These are phyloP conservation scores for Hemicrepidius hirtus DNA, from an alignment of 2,888 invertebrate genomes.

Conservation along the genomic window DNA sequence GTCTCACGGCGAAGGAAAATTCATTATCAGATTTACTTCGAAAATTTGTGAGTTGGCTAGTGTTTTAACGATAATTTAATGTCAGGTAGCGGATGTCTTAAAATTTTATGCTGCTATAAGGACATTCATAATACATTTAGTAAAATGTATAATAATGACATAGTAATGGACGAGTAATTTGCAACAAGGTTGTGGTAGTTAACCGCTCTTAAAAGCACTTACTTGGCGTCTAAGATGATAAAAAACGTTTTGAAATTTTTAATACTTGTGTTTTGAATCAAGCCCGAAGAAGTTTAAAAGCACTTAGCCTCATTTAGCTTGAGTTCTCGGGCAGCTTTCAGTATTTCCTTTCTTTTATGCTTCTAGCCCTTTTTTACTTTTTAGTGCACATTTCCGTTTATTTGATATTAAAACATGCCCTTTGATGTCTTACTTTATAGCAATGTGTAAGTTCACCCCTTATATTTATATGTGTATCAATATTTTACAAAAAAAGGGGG, in stretches of 20 bases:
- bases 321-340: conserved; percentile 41
- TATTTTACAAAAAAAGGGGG: neutral
- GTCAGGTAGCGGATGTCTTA: conserved; percentile 34
- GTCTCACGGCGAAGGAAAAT: neutral
- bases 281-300: conserved; percentile 51
- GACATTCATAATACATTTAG: conserved; percentile 48
- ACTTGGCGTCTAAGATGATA: conserved; percentile 50
- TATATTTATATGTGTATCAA: neutral
- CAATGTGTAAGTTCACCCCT: neutral
- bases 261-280: conserved; percentile 49
- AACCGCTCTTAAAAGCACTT: conserved; percentile 53
- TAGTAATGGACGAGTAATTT: conserved; percentile 53
- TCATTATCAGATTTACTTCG: neutral
- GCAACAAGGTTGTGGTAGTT: conserved; percentile 52
- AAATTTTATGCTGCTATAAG: conserved; percentile 42
- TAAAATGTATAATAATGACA: conserved; percentile 51
- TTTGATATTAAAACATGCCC: conserved; percentile 35
- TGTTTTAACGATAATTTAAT: conserved; percentile 36
- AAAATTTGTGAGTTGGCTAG: neutral
- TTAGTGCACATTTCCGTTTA: conserved; percentile 30
- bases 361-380: conserved; percentile 28
- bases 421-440: conserved; percentile 16
- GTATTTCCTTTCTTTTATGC: conserved; percentile 37
- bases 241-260: conserved; percentile 49
- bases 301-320: conserved; percentile 48